Evolutionary conservation across 2,797 vertebrate genomes (phyloP).

Genomic region (Austrolebias charrua): DNA sequence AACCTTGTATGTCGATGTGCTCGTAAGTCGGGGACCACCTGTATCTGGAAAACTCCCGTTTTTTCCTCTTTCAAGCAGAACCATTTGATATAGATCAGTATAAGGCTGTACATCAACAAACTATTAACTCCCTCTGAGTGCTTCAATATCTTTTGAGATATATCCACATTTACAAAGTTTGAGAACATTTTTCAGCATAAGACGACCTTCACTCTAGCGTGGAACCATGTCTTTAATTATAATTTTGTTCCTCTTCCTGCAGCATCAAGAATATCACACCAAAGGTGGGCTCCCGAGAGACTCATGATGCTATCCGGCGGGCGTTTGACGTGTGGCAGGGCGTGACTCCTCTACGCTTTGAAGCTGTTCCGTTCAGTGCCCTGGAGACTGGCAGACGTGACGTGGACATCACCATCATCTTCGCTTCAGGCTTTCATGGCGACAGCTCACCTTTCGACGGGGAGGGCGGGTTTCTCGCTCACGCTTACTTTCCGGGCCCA

Average conservation of each 20-base stretch:
- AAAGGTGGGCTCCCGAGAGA: constrained; percentile 95
- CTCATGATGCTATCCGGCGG: constrained; percentile 95
- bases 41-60: too few species aligned
- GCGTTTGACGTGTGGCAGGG: constrained; percentile 99
- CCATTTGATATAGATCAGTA: too few species aligned
- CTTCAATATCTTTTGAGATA: too few species aligned
- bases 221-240: too few species aligned
- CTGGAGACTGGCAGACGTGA: constrained; percentile 95
- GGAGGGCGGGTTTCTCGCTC: constrained; percentile 96
- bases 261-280: constrained; percentile 99
- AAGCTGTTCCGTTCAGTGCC: constrained; percentile 94
- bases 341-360: constrained; percentile 96
- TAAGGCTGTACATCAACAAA: too few species aligned
- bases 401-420: constrained; percentile 99
- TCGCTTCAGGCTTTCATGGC: constrained; percentile 97
- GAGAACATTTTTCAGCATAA: too few species aligned
- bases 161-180: too few species aligned
- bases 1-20: too few species aligned
- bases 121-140: too few species aligned
- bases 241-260: constrained; percentile 28
- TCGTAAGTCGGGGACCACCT: too few species aligned
- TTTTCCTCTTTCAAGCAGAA: too few species aligned
- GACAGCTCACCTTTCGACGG: constrained; percentile 98
- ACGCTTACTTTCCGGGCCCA: constrained; percentile 96
- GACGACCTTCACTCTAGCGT: too few species aligned